Conservation (phyloP, 2,797 vertebrate species). For the Tauraco hartlaubi region DNA sequence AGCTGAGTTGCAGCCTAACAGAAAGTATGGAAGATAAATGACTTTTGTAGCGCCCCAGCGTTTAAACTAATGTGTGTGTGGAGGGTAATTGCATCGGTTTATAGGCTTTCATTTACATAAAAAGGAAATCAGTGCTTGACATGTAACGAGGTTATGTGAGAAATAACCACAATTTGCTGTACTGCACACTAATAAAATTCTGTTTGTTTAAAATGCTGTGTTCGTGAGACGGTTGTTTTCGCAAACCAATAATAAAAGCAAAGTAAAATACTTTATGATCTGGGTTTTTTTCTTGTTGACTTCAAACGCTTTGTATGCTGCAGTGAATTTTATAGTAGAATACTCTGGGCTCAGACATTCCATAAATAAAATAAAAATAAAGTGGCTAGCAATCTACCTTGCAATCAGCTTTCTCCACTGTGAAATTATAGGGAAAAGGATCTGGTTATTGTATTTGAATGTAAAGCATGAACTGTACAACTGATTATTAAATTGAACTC, state of each 20-base stretch:
- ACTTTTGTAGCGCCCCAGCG: conserved; percentile 60
- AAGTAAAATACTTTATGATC: neutral
- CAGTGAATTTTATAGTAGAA: neutral
- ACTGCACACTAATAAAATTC: neutral
- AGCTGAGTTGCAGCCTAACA: conserved; percentile 64
- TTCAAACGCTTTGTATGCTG: neutral
- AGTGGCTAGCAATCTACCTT: neutral
- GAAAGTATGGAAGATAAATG: conserved; percentile 78
- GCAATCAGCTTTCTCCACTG: neutral
- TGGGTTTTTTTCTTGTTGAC: neutral
- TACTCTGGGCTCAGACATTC: neutral
- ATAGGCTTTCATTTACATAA: conserved; percentile 60
- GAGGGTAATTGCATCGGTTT: conserved; percentile 50
- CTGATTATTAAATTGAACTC: neutral
- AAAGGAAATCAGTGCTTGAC: conserved; percentile 60
- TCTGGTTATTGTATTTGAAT: neutral
- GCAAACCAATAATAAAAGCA: neutral
- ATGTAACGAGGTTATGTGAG: neutral
- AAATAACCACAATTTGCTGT: conserved; percentile 1
- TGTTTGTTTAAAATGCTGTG: neutral
- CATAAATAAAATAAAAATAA: neutral
- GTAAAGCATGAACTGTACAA: neutral
- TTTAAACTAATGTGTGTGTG: conserved; percentile 71
- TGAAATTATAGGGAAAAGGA: neutral
- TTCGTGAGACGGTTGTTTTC: neutral